phyloP scores from a whole-genome alignment of 2,888 invertebrate species.

The Stenchaetothrips biformis region DNA sequence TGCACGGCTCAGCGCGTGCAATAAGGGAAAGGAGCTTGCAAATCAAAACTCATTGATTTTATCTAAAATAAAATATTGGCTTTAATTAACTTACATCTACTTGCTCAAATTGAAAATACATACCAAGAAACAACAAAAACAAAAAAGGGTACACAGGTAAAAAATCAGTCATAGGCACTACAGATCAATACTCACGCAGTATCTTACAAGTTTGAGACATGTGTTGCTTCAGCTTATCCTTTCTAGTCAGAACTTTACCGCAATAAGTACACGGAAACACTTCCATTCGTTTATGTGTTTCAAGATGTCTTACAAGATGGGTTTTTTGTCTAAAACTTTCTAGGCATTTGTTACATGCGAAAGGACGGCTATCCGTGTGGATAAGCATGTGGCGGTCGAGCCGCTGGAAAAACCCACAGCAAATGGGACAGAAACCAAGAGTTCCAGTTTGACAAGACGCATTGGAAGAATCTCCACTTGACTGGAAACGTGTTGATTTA shows the following conservation, averaged over 20 bases:
- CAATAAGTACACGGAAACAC: constrained; percentile 27
- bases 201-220: background rate
- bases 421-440: background rate
- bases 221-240: constrained; percentile 31
- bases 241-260: constrained; percentile 30
- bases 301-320: background rate
- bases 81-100: too few species aligned
- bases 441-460: background rate
- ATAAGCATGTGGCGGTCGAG: constrained; percentile 30
- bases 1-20: constrained; percentile 30
- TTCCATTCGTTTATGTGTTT: background rate
- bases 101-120: too few species aligned
- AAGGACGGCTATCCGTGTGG: constrained; percentile 31
- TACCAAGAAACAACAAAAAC: too few species aligned
- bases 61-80: too few species aligned
- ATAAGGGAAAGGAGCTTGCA: constrained; percentile 27
- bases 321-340: constrained; percentile 27
- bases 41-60: too few species aligned
- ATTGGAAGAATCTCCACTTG: too few species aligned
- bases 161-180: too few species aligned
- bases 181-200: background rate
- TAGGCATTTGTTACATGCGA: constrained; percentile 29
- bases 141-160: too few species aligned
- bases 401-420: background rate
- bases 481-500: too few species aligned